These are phyloP conservation scores for Periparus ater DNA, from an alignment of 2,797 vertebrate genomes.

Conservation along the genomic window DNA sequence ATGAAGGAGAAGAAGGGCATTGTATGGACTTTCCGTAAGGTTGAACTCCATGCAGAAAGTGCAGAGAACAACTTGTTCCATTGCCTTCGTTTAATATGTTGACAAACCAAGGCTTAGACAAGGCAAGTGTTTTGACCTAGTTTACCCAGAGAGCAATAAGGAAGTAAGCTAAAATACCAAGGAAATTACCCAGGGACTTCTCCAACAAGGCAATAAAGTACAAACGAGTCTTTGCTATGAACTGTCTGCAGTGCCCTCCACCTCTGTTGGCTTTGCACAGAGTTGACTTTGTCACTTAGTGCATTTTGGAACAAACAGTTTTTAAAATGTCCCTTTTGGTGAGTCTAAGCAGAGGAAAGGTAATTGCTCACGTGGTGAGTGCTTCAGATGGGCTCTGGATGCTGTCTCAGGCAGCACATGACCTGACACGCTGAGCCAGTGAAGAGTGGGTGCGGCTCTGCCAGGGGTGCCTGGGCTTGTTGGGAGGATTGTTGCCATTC, in stretches of 20 bases:
- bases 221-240: background rate
- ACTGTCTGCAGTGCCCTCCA: background rate
- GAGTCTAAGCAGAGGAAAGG: background rate
- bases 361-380: background rate
- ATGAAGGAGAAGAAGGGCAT: background rate
- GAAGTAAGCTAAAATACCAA: constrained; percentile 28
- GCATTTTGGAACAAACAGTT: background rate
- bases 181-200: constrained; percentile 20
- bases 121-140: background rate
- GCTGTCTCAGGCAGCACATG: background rate
- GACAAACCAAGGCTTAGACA: background rate
- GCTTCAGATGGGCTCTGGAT: background rate
- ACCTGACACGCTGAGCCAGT: background rate
- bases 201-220: background rate
- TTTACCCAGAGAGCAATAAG: constrained; percentile 13
- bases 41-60: background rate
- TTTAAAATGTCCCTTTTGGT: background rate
- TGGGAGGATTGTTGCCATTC: constrained; percentile 34
- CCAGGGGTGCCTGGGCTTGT: constrained; percentile 42
- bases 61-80: background rate
- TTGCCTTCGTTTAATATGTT: background rate
- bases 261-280: background rate
- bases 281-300: background rate
- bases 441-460: background rate
- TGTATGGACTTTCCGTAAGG: background rate